These are phyloP conservation scores for human DNA, from an alignment of 2,113 vertebrate species.

Conservation along the genomic window GRCh38 chr9:101977501-101978000, in stretches of 20 bases:
- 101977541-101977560: background rate
- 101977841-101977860: background rate
- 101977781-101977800: constrained; percentile 57
- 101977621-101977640: background rate
- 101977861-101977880: background rate
- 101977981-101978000: background rate
- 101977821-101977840: constrained; percentile 19
- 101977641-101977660: background rate
- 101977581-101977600: background rate
- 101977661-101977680: constrained; percentile 16
- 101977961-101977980: background rate
- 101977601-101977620: background rate
- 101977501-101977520: background rate
- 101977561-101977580: constrained; percentile 25
- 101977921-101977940: background rate
- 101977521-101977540: background rate
- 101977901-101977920: constrained; percentile 4
- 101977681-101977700: background rate
- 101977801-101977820: constrained; percentile 76
- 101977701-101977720: background rate
- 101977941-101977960: background rate
- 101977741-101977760: background rate
- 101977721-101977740: background rate
- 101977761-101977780: background rate
- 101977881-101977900: background rate